Evolutionary conservation across 2,888 invertebrate species (phyloP).

Genomic region (Crocallis elinguaria): DNA sequence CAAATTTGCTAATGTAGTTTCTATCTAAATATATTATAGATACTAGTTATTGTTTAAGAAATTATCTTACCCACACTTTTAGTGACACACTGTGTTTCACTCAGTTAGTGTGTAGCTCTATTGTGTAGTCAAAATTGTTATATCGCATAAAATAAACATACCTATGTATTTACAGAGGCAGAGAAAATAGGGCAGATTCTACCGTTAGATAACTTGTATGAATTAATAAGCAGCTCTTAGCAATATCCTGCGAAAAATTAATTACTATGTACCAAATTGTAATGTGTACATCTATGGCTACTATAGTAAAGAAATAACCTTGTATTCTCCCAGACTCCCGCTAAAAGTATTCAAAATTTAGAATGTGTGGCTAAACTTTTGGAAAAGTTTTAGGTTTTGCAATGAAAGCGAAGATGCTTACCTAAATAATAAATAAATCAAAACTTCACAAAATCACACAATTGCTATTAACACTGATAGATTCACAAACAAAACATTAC

Average conservation of each 20-base stretch:
- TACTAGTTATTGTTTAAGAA: too few relatives aligned
- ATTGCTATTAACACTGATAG: not conserved
- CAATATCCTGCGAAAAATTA: conserved; percentile 21
- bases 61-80: too few relatives aligned
- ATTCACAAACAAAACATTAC: not conserved
- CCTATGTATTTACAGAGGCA: not conserved
- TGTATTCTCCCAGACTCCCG: not conserved
- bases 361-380: not conserved
- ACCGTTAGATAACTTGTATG: conserved; percentile 12
- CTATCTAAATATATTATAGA: too few relatives aligned
- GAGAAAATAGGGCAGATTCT: conserved; percentile 2
- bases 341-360: not conserved
- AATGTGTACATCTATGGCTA: not conserved
- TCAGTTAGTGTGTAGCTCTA: too few relatives aligned
- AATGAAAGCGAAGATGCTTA: not conserved
- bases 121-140: too few relatives aligned
- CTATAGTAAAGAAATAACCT: not conserved
- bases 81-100: too few relatives aligned
- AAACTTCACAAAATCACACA: conserved; percentile 2
- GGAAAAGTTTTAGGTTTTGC: not conserved
- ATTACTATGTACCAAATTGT: not conserved
- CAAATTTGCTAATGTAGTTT: too few relatives aligned
- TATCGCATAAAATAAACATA: not conserved
- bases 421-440: conserved; percentile 5
- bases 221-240: conserved; percentile 1